Conservation (phyloP, 2,888 invertebrate species). For the Lepidonotus clava region DNA sequence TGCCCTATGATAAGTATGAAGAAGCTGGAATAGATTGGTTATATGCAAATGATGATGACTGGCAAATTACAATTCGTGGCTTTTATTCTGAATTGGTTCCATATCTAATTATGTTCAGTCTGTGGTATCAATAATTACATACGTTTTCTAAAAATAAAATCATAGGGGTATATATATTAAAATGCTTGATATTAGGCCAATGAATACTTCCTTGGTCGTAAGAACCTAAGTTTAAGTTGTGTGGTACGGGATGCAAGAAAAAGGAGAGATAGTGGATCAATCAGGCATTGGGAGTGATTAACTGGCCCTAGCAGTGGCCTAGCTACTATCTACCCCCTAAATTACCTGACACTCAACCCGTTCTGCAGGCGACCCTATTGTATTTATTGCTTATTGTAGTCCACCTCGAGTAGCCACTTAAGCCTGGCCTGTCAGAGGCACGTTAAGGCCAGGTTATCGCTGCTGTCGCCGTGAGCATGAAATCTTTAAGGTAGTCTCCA, state of each 20-base stretch:
- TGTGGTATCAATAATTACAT: too few species aligned
- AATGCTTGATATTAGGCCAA: too few species aligned
- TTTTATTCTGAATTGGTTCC: too few species aligned
- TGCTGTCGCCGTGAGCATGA: not conserved
- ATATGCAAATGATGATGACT: too few species aligned
- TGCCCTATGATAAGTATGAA: too few species aligned
- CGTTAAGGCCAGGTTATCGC: conserved; percentile 6
- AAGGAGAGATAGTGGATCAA: not conserved
- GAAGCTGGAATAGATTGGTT: too few species aligned
- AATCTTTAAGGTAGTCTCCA: not conserved
- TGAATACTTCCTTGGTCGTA: too few species aligned
- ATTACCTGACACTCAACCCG: not conserved
- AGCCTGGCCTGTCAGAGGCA: not conserved
- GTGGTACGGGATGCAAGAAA: not conserved
- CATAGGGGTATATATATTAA: too few species aligned
- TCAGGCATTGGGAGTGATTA: not conserved
- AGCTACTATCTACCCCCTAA: not conserved
- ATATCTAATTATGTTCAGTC: too few species aligned
- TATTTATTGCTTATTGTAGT: conserved; percentile 42
- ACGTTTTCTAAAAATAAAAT: too few species aligned
- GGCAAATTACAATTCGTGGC: too few species aligned
- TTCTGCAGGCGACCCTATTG: not conserved
- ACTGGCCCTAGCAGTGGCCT: not conserved
- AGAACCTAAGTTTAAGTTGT: too few species aligned
- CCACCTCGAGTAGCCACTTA: not conserved